phyloP scores from a whole-genome alignment of 2,888 invertebrate species.

The Leuctra nigra region DNA sequence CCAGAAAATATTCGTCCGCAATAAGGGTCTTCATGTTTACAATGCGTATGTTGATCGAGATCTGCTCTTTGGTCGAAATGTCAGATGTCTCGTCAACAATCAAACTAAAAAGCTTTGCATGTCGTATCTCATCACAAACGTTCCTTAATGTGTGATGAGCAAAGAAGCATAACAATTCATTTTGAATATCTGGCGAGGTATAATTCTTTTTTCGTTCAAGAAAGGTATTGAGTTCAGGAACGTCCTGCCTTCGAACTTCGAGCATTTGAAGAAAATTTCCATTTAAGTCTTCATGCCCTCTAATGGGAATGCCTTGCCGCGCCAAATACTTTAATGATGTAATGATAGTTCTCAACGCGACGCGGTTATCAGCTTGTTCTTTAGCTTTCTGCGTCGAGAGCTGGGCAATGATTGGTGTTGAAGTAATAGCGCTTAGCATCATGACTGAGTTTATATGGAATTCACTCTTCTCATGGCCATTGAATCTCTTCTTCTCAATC shows the following conservation, averaged over 20 bases:
- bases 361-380: background rate
- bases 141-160: slow-evolving; percentile 7
- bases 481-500: too few species aligned
- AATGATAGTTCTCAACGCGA: background rate
- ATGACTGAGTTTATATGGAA: slow-evolving; percentile 5
- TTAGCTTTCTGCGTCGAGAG: background rate
- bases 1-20: slow-evolving; percentile 10
- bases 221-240: background rate
- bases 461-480: too few species aligned
- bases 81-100: slow-evolving; percentile 16
- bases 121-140: slow-evolving; percentile 9
- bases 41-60: slow-evolving; percentile 10
- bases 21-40: slow-evolving; percentile 2
- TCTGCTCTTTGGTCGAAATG: slow-evolving; percentile 14
- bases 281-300: background rate
- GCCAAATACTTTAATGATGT: background rate
- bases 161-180: too few species aligned
- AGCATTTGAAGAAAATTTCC: background rate
- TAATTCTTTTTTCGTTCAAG: background rate
- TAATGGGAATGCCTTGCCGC: background rate
- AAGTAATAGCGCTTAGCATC: background rate
- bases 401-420: background rate
- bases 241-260: background rate
- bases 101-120: slow-evolving; percentile 9
- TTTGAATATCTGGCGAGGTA: slow-evolving; percentile 12